Evolutionary conservation across 2,888 invertebrate species (phyloP).

Genomic region (Lasius fuliginosus): DNA sequence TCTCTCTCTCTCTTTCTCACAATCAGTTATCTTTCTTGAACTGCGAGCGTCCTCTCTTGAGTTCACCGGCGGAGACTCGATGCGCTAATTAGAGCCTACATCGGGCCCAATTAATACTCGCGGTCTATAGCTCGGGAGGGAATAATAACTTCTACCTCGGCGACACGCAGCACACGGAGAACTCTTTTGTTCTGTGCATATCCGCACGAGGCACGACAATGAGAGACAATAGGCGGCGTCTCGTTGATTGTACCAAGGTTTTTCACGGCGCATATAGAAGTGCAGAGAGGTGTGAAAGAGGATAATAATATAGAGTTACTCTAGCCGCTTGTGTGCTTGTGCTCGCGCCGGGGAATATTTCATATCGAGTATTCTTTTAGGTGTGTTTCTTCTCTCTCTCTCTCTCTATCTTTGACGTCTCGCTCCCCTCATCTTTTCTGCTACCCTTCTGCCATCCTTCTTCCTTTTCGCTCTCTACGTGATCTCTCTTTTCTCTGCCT

Average conservation of each 20-base stretch:
- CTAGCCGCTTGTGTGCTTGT: slow-evolving; percentile 44
- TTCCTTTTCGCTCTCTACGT: slow-evolving; percentile 25
- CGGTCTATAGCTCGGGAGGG: slow-evolving; percentile 22
- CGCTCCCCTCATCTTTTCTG: slow-evolving; percentile 19
- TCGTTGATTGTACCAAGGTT: slow-evolving; percentile 81
- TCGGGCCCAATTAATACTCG: slow-evolving; percentile 77
- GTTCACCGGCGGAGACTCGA: slow-evolving; percentile 62
- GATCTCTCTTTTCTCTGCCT: slow-evolving; percentile 48
- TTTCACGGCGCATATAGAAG: slow-evolving; percentile 76
- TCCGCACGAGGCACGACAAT: slow-evolving; percentile 73
- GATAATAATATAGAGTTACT: slow-evolving; percentile 86
- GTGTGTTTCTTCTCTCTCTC: slow-evolving; percentile 47
- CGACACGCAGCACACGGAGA: slow-evolving; percentile 8
- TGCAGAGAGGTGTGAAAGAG: slow-evolving; percentile 85
- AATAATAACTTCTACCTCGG: slow-evolving; percentile 31
- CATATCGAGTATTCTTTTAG: slow-evolving; percentile 69
- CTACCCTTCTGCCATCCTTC: slow-evolving; percentile 41
- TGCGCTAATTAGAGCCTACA: slow-evolving; percentile 80
- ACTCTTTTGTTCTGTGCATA: slow-evolving; percentile 20
- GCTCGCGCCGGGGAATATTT: slow-evolving; percentile 76
- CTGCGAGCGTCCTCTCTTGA: not conserved
- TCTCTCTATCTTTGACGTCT: slow-evolving; percentile 20
- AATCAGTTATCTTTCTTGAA: not conserved
- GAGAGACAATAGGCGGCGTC: slow-evolving; percentile 80
- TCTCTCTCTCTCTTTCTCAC: slow-evolving; percentile 32